These are phyloP conservation scores for Vidua macroura DNA, from an alignment of 2,113 vertebrate species.

Conservation along the genomic window DNA sequence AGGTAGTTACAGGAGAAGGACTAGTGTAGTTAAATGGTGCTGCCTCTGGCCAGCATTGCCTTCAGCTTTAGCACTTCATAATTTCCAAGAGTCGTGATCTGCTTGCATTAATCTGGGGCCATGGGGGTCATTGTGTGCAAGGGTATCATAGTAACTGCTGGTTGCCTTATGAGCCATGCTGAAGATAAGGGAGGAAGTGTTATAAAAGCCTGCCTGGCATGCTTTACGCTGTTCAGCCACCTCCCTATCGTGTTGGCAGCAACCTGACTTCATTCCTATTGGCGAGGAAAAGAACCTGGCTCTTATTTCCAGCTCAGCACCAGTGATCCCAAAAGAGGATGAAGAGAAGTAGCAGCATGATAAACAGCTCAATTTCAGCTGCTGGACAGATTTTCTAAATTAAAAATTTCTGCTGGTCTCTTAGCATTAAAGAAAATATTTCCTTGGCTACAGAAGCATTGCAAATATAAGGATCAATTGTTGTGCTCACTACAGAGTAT, in stretches of 20 bases:
- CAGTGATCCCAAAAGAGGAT: background rate
- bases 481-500: background rate
- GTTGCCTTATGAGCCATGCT: background rate
- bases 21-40: background rate
- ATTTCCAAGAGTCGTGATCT: slow-evolving; percentile 7
- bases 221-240: background rate
- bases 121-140: background rate
- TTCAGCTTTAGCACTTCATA: slow-evolving; percentile 24
- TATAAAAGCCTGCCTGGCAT: slow-evolving; percentile 10
- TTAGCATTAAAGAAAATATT: background rate
- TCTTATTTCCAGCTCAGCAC: background rate
- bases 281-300: background rate
- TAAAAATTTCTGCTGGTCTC: slow-evolving; percentile 9
- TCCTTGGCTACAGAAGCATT: background rate
- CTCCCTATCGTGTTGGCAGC: background rate
- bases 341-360: slow-evolving; percentile 8
- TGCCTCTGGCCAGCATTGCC: background rate
- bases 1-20: background rate
- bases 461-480: background rate
- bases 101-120: background rate
- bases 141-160: background rate
- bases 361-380: background rate
- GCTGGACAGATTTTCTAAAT: background rate
- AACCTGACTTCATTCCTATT: background rate
- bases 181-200: slow-evolving; percentile 14